Conservation (phyloP, 2,113 vertebrate species). For the Pipra filicauda region DNA sequence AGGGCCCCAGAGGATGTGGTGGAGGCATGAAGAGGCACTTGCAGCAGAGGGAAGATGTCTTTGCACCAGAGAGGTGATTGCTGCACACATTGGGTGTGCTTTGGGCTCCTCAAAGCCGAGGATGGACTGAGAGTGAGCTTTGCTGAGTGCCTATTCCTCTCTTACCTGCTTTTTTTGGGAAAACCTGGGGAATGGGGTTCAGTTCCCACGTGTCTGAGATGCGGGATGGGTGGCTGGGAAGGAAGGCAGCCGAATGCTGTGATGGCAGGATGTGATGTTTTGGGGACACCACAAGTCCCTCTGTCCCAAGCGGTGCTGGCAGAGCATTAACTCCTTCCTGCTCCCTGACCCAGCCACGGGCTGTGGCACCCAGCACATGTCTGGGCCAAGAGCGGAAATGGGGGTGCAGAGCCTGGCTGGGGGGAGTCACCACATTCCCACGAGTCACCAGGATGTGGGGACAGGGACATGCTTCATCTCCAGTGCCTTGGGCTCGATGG, state of each 20-base stretch:
- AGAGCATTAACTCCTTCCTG: neutral
- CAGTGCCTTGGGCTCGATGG: neutral
- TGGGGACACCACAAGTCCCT: neutral
- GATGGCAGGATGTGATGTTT: neutral
- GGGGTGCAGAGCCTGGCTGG: neutral
- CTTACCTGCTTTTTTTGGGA: neutral
- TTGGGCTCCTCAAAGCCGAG: neutral
- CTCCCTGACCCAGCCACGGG: neutral
- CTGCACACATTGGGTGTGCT: neutral
- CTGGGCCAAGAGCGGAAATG: neutral
- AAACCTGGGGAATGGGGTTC: neutral
- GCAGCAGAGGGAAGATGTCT: neutral
- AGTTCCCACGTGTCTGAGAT: neutral
- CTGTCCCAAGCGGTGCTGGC: neutral
- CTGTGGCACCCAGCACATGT: neutral
- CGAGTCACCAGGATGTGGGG: fast-evolving
- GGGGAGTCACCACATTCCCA: neutral
- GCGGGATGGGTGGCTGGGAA: neutral
- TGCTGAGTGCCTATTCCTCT: neutral
- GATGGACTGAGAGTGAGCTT: neutral
- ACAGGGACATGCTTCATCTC: fast-evolving
- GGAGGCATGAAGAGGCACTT: neutral
- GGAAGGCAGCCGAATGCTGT: neutral
- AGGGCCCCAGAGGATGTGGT: neutral
- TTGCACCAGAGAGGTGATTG: neutral